Evolutionary conservation across 1,140 invertebrate genomes (phyloP).

Genomic region (Mycetomoellerius zeteki): DNA sequence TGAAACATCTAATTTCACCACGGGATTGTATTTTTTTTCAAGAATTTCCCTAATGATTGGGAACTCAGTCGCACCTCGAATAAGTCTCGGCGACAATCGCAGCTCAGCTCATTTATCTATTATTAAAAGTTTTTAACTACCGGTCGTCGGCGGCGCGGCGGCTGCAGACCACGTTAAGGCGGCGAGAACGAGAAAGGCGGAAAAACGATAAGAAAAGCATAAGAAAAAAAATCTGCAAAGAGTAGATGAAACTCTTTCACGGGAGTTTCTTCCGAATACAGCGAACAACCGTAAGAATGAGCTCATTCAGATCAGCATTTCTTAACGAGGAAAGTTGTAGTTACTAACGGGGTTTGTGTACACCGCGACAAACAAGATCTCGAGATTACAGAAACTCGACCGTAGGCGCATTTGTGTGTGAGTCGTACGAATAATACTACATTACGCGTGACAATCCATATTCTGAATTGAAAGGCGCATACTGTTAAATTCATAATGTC

Average conservation of each 20-base stretch:
- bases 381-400: conserved; percentile 51
- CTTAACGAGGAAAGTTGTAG: conserved; percentile 85
- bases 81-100: conserved; percentile 65
- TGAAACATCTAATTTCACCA: not conserved
- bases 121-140: conserved; percentile 79
- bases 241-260: conserved; percentile 66
- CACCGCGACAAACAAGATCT: conserved; percentile 74
- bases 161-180: conserved; percentile 41
- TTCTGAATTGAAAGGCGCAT: not conserved
- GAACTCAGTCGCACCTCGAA: conserved; percentile 30
- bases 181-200: conserved; percentile 33
- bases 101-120: conserved; percentile 73
- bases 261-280: conserved; percentile 72
- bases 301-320: conserved; percentile 82
- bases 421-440: not conserved
- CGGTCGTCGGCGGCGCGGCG: conserved; percentile 29
- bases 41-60: conserved; percentile 36
- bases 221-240: conserved; percentile 22
- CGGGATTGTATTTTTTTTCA: conserved; percentile 26
- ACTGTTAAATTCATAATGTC: too few species aligned
- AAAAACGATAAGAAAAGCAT: conserved; percentile 32
- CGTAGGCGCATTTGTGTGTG: conserved; percentile 17
- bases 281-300: conserved; percentile 71
- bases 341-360: conserved; percentile 76
- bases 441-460: conserved; percentile 12